A percentile compares a stretch with the other conserved stretches of the same genome.
These are phyloP conservation scores for Isotomurus palustris DNA, from an alignment of 2,888 invertebrate species.

Conservation along the genomic window DNA sequence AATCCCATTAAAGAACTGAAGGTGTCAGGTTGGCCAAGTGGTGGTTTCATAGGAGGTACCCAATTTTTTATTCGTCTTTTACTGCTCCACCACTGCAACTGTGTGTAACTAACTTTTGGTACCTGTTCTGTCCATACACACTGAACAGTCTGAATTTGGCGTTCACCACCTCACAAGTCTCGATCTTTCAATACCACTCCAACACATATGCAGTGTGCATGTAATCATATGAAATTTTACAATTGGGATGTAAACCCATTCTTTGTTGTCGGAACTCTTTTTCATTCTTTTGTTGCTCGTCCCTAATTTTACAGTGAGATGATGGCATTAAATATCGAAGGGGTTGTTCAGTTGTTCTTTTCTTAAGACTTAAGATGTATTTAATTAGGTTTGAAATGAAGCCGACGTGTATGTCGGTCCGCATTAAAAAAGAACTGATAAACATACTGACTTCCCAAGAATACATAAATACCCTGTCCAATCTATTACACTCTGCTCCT, in stretches of 20 bases:
- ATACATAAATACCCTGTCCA: slow-evolving; percentile 5
- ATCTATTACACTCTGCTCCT: not conserved
- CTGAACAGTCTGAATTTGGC: no score
- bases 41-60: not conserved
- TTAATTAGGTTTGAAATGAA: slow-evolving; percentile 37
- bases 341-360: slow-evolving; percentile 28
- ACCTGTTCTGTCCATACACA: no score
- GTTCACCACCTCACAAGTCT: no score
- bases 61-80: not conserved
- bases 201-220: no score
- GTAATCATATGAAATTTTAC: no score
- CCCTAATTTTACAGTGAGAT: not conserved
- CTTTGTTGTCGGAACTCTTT: not conserved
- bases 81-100: not conserved
- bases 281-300: not conserved
- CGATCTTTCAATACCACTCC: no score
- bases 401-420: slow-evolving; percentile 35
- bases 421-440: slow-evolving; percentile 14
- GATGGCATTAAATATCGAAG: slow-evolving; percentile 20
- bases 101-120: not conserved
- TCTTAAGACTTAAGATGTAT: slow-evolving; percentile 35
- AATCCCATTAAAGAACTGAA: slow-evolving; percentile 13
- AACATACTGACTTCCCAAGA: slow-evolving; percentile 4
- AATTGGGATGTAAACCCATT: no score
- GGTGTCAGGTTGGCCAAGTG: slow-evolving; percentile 8